A percentile compares a stretch with the other conserved stretches of the same genome.
Evolutionary conservation across 2,797 vertebrate genomes (phyloP).

Genomic region (Helarctos malayanus): DNA sequence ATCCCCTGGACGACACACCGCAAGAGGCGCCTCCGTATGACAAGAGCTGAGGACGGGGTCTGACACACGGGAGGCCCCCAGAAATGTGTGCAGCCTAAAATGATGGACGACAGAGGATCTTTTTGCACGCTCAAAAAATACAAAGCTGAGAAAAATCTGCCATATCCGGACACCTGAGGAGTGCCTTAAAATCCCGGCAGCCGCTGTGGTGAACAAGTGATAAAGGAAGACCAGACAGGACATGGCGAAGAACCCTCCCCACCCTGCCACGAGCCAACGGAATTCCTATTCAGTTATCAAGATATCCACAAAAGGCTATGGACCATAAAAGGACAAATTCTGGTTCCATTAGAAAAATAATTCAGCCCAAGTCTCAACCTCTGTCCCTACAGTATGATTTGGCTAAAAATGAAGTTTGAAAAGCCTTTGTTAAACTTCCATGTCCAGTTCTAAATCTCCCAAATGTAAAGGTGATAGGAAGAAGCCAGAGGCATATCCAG

Average conservation of each 20-base stretch:
- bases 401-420: background rate
- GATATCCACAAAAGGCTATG: background rate
- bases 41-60: background rate
- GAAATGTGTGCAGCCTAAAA: background rate
- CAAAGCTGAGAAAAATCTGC: background rate
- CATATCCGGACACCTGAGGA: background rate
- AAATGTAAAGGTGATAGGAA: conserved; percentile 17
- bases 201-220: background rate
- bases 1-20: background rate
- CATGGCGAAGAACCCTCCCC: background rate
- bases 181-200: background rate
- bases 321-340: background rate
- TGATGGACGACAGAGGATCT: background rate
- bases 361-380: conserved; percentile 6
- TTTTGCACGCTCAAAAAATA: background rate
- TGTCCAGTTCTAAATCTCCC: conserved; percentile 34
- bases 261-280: background rate
- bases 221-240: background rate
- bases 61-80: background rate
- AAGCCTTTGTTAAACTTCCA: conserved; percentile 55
- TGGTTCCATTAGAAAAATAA: background rate
- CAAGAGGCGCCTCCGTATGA: background rate
- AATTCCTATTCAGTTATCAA: background rate
- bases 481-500: background rate
- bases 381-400: background rate